A percentile compares a stretch with the other conserved stretches of the same genome.
phyloP scores from a whole-genome alignment of 1,140 invertebrate species.

The Lordiphosa stackelbergi region DNA sequence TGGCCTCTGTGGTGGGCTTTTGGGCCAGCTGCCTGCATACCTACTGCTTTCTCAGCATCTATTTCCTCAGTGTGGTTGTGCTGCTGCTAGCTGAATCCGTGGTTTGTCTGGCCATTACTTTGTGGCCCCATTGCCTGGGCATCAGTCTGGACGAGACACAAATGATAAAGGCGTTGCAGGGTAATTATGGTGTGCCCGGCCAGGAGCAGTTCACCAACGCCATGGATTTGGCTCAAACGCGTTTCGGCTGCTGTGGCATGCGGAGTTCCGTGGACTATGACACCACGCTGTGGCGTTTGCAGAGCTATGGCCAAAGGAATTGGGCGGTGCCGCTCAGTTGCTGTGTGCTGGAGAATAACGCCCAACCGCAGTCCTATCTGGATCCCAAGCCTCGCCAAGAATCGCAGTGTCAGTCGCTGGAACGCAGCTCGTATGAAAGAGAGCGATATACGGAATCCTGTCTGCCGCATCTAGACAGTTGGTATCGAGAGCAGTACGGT shows the following conservation, averaged over 20 bases:
- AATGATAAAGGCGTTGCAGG: conserved; percentile 84
- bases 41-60: conserved; percentile 84
- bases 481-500: conserved; percentile 87
- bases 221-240: conserved; percentile 85
- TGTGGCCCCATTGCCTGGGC: conserved; percentile 88
- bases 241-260: conserved; percentile 92
- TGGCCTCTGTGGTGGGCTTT: conserved; percentile 84
- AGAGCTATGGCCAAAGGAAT: conserved; percentile 83
- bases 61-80: conserved; percentile 84
- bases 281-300: conserved; percentile 88
- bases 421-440: conserved; percentile 80
- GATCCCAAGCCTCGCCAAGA: conserved; percentile 87
- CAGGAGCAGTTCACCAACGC: conserved; percentile 86
- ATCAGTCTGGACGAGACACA: conserved; percentile 83
- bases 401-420: conserved; percentile 84
- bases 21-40: conserved; percentile 87
- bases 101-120: conserved; percentile 84
- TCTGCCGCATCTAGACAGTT: conserved; percentile 83
- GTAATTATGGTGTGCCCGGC: conserved; percentile 86
- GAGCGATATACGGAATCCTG: conserved; percentile 85
- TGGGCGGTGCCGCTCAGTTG: conserved; percentile 88
- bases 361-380: conserved; percentile 81
- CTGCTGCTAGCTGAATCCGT: conserved; percentile 85
- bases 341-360: conserved; percentile 83
- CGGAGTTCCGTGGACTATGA: conserved; percentile 88